A percentile compares a stretch with the other conserved stretches of the same genome.
Conservation (phyloP, 2,113 vertebrate genomes). For the Crotalus tigris region DNA sequence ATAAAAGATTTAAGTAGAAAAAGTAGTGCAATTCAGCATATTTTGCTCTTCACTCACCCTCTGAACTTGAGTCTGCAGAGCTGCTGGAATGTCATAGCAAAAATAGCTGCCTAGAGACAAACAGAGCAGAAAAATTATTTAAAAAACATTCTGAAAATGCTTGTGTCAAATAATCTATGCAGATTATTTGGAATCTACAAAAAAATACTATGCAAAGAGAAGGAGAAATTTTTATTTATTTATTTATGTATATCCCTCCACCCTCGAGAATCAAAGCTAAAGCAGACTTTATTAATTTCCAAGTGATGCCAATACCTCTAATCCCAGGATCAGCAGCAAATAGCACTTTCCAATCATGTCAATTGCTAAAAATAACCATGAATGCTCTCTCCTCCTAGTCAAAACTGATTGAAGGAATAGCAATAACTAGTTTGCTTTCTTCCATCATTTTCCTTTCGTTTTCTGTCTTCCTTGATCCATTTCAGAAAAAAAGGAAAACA, state of each 20-base stretch:
- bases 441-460: background rate
- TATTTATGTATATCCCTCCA: background rate
- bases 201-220: background rate
- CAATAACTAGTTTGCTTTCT: background rate
- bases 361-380: background rate
- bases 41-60: slow-evolving; percentile 70
- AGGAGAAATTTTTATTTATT: background rate
- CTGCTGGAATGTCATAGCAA: slow-evolving; percentile 93
- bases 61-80: slow-evolving; percentile 86
- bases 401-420: background rate
- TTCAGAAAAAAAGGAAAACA: background rate
- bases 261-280: background rate
- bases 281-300: background rate
- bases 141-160: background rate
- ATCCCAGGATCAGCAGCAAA: background rate
- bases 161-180: background rate
- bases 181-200: background rate
- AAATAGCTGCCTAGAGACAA: slow-evolving; percentile 89
- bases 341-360: background rate
- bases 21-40: background rate
- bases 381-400: background rate
- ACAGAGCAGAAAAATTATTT: background rate
- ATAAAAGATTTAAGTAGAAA: background rate
- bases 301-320: background rate
- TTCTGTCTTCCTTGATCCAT: background rate